Base-by-base conservation (phyloP, 2,888 invertebrate species). In the Lycophotia porphyrea region DNA sequence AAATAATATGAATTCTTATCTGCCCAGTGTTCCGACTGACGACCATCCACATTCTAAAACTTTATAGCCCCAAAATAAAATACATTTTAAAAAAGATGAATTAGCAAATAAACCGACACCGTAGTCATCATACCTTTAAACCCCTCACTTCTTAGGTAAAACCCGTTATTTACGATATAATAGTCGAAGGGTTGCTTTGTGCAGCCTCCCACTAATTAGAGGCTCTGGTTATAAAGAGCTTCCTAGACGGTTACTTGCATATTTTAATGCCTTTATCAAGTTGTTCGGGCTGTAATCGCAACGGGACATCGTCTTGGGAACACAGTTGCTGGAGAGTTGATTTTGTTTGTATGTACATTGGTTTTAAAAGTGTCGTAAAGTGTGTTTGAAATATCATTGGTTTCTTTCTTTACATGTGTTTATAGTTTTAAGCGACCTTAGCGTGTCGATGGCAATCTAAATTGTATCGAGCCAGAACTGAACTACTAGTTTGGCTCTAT, bases 221-320 rank as follows among this genome's bases (percentile, higher is more conserved):
- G 78, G 72, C 69, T 68, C 68, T 67, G 82, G 76, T 81, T 87
- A 84, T 87, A 78, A 83, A 86, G 82, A 81, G 83, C 83, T 84
- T 75, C 76, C 77, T 72, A 83, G 87, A 84, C 90, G 82, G 90
- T 94, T 89, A 91, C 92, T 94, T 93, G 93, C 92, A 93, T 92
- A 94, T 93, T 94, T 94, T 93, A 95, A 93, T 93, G 91, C 91
- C 91, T 93, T 93, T 93, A 93, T 94, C 92, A 91, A 91, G 89
- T 91, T 87, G 88, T 88, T 87, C 87, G 81, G 76, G 87, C 76
- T 78, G 86, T 91, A 90, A 92, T 93, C 93, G 88, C 90, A 81
- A 87, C 87, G 91, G 91, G 90, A 90, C 90, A 91, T 90, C 90
- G 88, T 71, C 73, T 77, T 58, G 64, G 70, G 0, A 84, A 93